These are phyloP conservation scores for Macaca nemestrina DNA, from an alignment of 2,113 vertebrate species.

Conservation along the genomic window DNA sequence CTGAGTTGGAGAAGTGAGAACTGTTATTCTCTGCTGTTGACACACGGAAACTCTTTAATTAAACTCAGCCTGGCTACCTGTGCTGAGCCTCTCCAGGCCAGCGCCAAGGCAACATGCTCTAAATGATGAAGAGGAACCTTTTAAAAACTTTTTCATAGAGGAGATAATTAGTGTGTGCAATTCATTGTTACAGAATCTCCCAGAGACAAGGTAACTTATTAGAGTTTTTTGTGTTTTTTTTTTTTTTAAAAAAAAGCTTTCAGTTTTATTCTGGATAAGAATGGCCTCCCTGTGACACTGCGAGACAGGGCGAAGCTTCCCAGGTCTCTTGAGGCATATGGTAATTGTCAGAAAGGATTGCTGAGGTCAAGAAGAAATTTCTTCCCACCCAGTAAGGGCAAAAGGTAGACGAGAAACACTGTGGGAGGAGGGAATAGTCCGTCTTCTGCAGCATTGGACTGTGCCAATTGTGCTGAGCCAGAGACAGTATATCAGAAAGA, in stretches of 20 bases:
- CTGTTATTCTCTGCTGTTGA: not conserved
- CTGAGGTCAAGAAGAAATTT: not conserved
- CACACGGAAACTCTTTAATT: not conserved
- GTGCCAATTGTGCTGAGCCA: not conserved
- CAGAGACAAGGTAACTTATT: not conserved
- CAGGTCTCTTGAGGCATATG: not conserved
- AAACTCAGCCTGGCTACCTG: not conserved
- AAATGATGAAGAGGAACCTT: not conserved
- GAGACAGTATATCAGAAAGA: not conserved
- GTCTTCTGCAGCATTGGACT: not conserved
- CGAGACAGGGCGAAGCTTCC: not conserved
- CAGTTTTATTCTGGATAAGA: not conserved
- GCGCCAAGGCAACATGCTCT: not conserved
- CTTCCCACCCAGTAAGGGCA: not conserved
- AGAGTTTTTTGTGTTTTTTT: not conserved
- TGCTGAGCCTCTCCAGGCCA: not conserved
- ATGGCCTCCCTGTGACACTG: not conserved
- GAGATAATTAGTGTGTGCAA: not conserved
- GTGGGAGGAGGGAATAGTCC: not conserved
- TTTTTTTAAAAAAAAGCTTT: not conserved
- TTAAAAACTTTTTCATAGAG: not conserved
- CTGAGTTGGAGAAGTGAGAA: not conserved
- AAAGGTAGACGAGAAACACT: not conserved
- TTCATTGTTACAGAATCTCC: not conserved
- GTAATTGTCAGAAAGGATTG: conserved; percentile 27